Percentiles rank a stretch among this genome's conserved stretches.
These are phyloP conservation scores for Oophaga sylvatica DNA, from an alignment of 2,797 vertebrate species.

Conservation along the genomic window DNA sequence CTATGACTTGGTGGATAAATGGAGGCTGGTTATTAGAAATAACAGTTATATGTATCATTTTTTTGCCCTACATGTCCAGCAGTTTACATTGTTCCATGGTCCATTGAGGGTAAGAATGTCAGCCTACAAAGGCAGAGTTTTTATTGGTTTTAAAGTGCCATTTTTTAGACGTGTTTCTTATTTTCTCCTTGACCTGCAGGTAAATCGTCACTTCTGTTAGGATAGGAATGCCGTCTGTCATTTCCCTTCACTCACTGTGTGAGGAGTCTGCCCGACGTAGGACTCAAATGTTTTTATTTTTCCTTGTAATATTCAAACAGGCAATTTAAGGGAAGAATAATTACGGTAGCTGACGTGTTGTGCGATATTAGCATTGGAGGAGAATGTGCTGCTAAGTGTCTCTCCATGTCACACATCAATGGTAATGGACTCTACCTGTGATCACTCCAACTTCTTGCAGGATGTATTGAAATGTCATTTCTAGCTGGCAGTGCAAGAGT, in stretches of 20 bases:
- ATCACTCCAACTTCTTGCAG: constrained; percentile 3
- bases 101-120: not conserved
- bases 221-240: not conserved
- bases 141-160: not conserved
- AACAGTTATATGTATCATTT: no score
- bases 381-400: not conserved
- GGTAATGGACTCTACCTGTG: constrained; percentile 27
- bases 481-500: not conserved
- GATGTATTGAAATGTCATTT: not conserved
- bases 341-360: no score
- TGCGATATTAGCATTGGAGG: not conserved
- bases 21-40: not conserved
- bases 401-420: constrained; percentile 12
- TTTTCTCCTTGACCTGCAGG: not conserved
- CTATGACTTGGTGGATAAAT: not conserved
- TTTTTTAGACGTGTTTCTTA: not conserved
- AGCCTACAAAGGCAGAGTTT: not conserved
- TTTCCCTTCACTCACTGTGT: no score
- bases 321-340: no score
- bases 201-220: not conserved
- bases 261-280: no score
- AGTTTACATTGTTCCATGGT: not conserved
- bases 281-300: no score
- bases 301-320: no score
- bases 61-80: not conserved